These are phyloP conservation scores for Mus pahari DNA, from an alignment of 2,113 vertebrate species.

Conservation along the genomic window DNA sequence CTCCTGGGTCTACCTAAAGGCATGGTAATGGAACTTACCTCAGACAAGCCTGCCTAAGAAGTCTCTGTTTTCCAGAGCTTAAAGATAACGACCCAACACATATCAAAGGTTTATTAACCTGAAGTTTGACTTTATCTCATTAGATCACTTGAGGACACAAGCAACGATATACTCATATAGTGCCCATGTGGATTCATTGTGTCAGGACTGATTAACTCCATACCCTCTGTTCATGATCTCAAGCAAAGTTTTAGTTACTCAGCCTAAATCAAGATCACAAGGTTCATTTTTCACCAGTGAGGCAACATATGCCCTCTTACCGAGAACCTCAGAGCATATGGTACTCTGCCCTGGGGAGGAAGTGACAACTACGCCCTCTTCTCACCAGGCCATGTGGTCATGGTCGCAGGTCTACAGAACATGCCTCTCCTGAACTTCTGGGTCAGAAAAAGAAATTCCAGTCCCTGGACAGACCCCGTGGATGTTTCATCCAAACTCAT, in stretches of 20 bases:
- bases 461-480: neutral
- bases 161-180: neutral
- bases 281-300: conserved; percentile 16
- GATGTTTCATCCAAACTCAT: neutral
- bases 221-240: neutral
- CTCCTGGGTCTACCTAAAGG: neutral
- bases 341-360: neutral
- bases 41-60: neutral
- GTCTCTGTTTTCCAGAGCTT: neutral
- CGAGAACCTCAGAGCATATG: conserved; percentile 22
- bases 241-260: conserved; percentile 30
- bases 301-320: neutral
- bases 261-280: neutral
- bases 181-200: neutral
- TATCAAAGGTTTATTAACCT: neutral
- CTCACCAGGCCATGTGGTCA: neutral
- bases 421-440: neutral
- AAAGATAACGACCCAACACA: neutral
- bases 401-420: neutral
- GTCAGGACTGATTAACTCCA: neutral
- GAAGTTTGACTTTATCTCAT: neutral
- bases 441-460: neutral
- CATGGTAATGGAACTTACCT: neutral
- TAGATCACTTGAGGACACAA: neutral
- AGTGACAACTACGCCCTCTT: neutral